Base-by-base conservation (phyloP, 2,797 vertebrate genomes). In the Echeneis naucrates region DNA sequence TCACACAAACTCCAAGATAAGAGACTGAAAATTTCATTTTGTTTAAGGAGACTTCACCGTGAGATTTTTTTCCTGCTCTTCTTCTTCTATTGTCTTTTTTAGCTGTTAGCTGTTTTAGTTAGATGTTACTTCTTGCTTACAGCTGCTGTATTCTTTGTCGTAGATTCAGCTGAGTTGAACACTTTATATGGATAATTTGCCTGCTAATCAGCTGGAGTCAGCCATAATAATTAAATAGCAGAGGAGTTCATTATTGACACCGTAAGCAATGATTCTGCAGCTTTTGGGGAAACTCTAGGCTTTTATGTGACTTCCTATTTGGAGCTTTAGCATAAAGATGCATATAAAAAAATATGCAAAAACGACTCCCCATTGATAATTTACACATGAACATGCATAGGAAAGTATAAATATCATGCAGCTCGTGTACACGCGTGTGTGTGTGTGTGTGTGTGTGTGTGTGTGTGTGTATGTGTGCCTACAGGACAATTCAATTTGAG, bases 391-490 rank as follows among this genome's bases (percentile, higher is more conserved):
- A 17, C 5, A 42, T 2, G 14, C 17, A 17, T 14, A 6, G 16
- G 16, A 6, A 42, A 42, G 40, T 17, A 16, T 38, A 7, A 30
- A 52, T 47, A 16, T 17, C 7, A 26, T n/a, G 7, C 13, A 33
- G 24, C 9, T 44, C 52, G 12, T 68, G 47, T 73, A 7, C 19
- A 1, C 62, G n/a, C 5, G 45, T 21, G 35, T 27, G 32, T 59
- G 21, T 40, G n/a, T n/a, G n/a, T 27, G 32, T 59, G 21, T 40
- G 45, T 21, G 35, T 27, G 32, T 59, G 21, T 40, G 45, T 21
- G 35, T 27, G 32, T 59, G 21, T 40, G 45, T 21, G 35, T 27
- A 32, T 59, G 21, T 40, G 19, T 74, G n/a, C n/a, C 47, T 12
- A 33, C 47, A 14, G 0, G 8, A 5, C 13, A n/a, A 8, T 61